Evolutionary conservation across 2,888 invertebrate genomes (phyloP).

Genomic region (Agrochola lota): DNA sequence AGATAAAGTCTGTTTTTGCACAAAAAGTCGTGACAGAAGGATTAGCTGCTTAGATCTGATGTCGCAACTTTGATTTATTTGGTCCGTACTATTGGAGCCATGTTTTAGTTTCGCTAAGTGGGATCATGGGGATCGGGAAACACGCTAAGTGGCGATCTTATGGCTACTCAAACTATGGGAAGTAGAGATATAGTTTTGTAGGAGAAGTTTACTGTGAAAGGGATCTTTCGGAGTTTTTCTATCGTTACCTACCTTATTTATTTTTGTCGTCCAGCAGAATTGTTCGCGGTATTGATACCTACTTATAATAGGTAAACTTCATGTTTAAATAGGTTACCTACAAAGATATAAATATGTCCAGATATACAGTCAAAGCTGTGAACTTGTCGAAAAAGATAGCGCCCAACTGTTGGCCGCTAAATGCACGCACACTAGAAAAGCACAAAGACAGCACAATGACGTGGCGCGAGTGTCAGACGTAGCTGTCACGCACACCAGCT

Average conservation of each 20-base stretch:
- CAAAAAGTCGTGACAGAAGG: constrained; percentile 27
- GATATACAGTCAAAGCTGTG: too few species aligned
- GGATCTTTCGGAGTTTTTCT: background rate
- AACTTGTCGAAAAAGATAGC: too few species aligned
- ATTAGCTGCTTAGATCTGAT: constrained; percentile 60
- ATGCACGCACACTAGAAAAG: too few species aligned
- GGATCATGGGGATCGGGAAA: constrained; percentile 28
- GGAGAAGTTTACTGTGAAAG: background rate
- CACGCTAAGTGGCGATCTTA: constrained; percentile 22
- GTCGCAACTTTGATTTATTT: constrained; percentile 64
- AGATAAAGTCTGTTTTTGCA: constrained; percentile 44
- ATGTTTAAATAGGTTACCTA: too few species aligned
- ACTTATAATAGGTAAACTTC: too few species aligned
- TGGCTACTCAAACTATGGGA: constrained; percentile 12
- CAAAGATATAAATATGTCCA: too few species aligned
- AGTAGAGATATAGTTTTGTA: constrained; percentile 16
- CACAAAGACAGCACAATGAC: too few species aligned
- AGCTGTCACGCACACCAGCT: too few species aligned
- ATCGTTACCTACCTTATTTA: background rate
- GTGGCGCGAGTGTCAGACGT: too few species aligned
- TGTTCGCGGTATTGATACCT: background rate
- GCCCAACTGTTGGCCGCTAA: too few species aligned
- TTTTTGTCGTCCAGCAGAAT: background rate
- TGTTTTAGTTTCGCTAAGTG: constrained; percentile 46
- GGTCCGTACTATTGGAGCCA: constrained; percentile 39